phyloP scores from a whole-genome alignment of 2,113 vertebrate species.

The Perca schrenkii region DNA sequence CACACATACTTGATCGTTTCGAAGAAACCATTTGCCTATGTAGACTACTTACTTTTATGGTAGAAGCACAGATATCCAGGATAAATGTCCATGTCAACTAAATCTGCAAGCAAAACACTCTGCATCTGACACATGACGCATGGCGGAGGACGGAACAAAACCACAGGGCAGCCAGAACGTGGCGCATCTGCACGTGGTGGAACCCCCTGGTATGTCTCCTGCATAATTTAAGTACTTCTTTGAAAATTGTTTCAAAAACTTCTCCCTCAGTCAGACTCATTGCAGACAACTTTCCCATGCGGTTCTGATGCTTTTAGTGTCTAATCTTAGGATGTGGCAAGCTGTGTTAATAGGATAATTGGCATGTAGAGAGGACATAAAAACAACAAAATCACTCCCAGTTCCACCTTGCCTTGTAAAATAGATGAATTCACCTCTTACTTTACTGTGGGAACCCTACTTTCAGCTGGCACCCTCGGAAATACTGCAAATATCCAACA shows the following conservation, averaged over 20 bases:
- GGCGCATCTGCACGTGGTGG: too few relatives aligned
- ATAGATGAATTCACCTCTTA: constrained; percentile 16
- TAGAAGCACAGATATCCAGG: too few relatives aligned
- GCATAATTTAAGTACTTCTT: background rate
- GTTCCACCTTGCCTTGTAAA: constrained; percentile 50
- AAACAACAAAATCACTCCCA: constrained; percentile 37
- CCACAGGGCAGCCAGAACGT: too few relatives aligned
- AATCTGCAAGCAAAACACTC: too few relatives aligned
- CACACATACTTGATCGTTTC: too few relatives aligned
- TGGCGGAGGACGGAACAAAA: too few relatives aligned
- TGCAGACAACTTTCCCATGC: constrained; percentile 21
- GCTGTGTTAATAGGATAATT: constrained; percentile 59
- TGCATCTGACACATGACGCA: too few relatives aligned
- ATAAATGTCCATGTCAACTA: too few relatives aligned
- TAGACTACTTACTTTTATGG: too few relatives aligned
- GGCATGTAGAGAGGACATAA: constrained; percentile 45
- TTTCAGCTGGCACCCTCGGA: constrained; percentile 24
- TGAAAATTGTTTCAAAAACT: constrained; percentile 7
- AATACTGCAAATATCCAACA: constrained; percentile 16
- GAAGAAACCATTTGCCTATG: too few relatives aligned
- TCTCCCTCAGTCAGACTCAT: background rate
- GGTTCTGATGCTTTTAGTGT: constrained; percentile 30
- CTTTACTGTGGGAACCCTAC: constrained; percentile 38
- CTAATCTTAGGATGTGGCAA: constrained; percentile 28
- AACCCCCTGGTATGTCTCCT: background rate